Base-by-base conservation (phyloP, 2,797 vertebrate species). In the Arremon aurantiirostris region DNA sequence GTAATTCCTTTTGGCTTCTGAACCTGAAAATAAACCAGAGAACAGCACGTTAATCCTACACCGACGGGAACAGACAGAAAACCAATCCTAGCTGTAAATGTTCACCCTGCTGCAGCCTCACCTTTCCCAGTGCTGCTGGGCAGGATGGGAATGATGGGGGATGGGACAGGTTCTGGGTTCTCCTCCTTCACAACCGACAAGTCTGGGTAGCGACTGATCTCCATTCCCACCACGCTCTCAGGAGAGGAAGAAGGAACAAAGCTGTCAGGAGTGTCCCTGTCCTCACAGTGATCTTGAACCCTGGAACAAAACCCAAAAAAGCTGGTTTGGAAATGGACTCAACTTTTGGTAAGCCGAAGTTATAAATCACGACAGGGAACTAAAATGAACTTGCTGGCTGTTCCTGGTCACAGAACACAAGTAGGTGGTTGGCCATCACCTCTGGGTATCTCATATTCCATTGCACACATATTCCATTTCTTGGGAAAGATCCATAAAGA, bases 181-280 rank as follows among this genome's bases (percentile, higher is more conserved):
- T 99, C 99, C 96, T 99, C 98, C 95, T 99, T 99, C 71, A 99
- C 98, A 65, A 98, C 93, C 0, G 99, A 99, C 96, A 99, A 95
- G 95, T 99, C 99, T 17, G 99, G 99, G 91, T 99, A 99, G 82
- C 99, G 98, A 90, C 98, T 99, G 87, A 99, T 98, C 98, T 99
- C 99, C 97, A 98, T 98, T 88, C 99, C 99, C 86, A 99, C 98
- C 75, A 99, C 99, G 1, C 99, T 99, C 97, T 99, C 99, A 23
- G 99, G 99, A 92, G 99, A 99, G 19, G 99, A 99, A 3, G 99
- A 99, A 76, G 99, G 99, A 81, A 99, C 98, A 87, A 99, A 99
- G 95, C 99, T 99, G 96, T 99, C 99, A 20, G 99, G 99, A n/a
- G 98, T 99, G 94, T 99, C 99, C 86, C 99, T 97, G 83, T 99